Conservation (phyloP, 2,113 vertebrate genomes). For the Tamias sibiricus region DNA sequence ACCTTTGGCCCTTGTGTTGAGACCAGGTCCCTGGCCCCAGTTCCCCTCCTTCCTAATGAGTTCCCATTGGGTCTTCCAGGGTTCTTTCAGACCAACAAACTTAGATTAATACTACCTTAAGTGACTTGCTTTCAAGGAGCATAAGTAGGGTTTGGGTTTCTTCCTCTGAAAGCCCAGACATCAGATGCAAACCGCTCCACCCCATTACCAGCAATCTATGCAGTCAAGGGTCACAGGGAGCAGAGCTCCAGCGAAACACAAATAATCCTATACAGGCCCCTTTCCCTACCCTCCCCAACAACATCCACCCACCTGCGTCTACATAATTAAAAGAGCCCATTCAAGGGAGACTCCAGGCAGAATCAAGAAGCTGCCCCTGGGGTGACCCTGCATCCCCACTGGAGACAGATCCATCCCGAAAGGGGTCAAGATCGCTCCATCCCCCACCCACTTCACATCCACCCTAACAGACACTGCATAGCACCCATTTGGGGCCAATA, state of each 20-base stretch:
- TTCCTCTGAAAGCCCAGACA: background rate
- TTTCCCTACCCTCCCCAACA: too few relatives aligned
- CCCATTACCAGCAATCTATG: background rate
- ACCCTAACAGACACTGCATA: background rate
- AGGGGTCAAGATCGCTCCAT: background rate
- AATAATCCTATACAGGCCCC: background rate
- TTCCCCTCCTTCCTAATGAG: background rate
- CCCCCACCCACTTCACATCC: background rate
- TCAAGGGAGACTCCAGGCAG: background rate
- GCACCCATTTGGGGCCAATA: background rate
- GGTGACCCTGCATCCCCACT: too few relatives aligned
- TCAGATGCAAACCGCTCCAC: background rate
- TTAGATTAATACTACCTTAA: background rate
- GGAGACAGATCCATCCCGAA: background rate
- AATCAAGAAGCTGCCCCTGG: background rate
- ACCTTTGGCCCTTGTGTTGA: background rate
- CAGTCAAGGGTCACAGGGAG: too few relatives aligned
- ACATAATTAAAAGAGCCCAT: background rate
- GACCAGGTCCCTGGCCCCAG: background rate
- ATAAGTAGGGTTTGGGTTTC: background rate
- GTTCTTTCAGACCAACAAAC: background rate
- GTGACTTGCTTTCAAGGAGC: background rate
- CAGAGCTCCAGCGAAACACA: background rate
- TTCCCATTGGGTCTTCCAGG: background rate
- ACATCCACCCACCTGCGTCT: background rate